phyloP scores from a whole-genome alignment of 2,888 invertebrate genomes.

The Enchytraeus crypticus region DNA sequence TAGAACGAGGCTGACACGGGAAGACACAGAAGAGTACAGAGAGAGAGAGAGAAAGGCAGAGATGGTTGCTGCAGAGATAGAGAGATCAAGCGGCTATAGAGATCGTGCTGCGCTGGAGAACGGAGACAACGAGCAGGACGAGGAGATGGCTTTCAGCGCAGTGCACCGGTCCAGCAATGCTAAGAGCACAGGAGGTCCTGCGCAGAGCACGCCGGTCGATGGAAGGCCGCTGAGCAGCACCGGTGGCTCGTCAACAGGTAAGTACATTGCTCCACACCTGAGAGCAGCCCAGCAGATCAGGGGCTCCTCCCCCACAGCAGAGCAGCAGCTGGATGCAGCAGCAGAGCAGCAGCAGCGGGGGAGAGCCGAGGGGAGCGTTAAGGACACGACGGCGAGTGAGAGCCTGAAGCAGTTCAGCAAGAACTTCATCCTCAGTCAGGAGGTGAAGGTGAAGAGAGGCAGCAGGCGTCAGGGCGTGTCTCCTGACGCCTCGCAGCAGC shows the following conservation, averaged over 20 bases:
- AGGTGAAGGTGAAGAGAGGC: too few relatives aligned
- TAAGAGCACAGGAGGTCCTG: too few relatives aligned
- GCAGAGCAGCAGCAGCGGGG: not conserved
- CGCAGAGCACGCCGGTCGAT: not conserved
- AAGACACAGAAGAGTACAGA: constrained; percentile 78
- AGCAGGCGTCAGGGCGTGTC: not conserved
- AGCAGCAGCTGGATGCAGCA: too few relatives aligned
- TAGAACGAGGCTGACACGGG: constrained; percentile 67
- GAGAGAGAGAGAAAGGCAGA: constrained; percentile 77
- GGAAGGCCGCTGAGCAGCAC: not conserved
- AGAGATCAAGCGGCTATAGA: constrained; percentile 71
- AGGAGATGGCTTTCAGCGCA: constrained; percentile 68
- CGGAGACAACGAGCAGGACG: constrained; percentile 61
- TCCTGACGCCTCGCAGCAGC: too few relatives aligned
- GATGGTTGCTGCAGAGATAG: constrained; percentile 84
- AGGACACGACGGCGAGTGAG: too few relatives aligned
- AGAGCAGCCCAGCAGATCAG: not conserved
- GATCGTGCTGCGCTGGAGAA: constrained; percentile 78
- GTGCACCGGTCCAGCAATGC: constrained; percentile 46
- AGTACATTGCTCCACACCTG: not conserved
- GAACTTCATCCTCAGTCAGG: too few relatives aligned
- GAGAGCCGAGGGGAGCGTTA: not conserved
- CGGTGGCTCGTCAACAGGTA: not conserved
- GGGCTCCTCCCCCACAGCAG: not conserved
- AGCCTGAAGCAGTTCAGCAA: too few relatives aligned